A percentile compares a stretch with the other conserved stretches of the same genome.
Evolutionary conservation across 2,888 invertebrate genomes (phyloP).

Genomic region (Campopleginae sp.): DNA sequence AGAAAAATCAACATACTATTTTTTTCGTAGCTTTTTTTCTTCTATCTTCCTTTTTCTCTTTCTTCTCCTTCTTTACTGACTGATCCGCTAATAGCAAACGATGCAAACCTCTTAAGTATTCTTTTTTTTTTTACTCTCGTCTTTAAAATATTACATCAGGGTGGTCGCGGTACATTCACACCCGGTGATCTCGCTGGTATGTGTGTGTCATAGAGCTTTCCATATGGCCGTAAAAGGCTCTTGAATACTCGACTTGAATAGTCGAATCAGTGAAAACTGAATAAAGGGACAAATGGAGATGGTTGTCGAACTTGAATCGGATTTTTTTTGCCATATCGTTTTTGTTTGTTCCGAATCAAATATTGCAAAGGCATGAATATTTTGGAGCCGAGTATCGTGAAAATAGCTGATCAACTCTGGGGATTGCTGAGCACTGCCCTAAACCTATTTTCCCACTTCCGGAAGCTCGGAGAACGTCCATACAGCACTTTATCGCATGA

Average conservation of each 20-base stretch:
- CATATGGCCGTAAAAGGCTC: slow-evolving; percentile 52
- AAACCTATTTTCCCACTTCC: background rate
- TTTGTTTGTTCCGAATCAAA: background rate
- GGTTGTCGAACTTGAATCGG: background rate
- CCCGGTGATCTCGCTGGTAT: slow-evolving; percentile 12
- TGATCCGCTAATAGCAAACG: slow-evolving; percentile 29
- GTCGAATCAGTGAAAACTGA: background rate
- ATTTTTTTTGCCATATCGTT: background rate
- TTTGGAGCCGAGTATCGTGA: background rate
- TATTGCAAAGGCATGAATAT: background rate
- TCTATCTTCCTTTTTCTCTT: background rate
- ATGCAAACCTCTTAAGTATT: slow-evolving; percentile 15
- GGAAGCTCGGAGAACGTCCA: slow-evolving; percentile 6
- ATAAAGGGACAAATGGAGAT: background rate
- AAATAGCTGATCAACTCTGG: background rate
- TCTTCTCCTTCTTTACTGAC: slow-evolving; percentile 2
- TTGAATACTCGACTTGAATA: slow-evolving; percentile 29
- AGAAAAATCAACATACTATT: background rate
- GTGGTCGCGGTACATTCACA: slow-evolving; percentile 48
- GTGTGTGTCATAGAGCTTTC: slow-evolving; percentile 10
- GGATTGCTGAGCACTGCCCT: background rate
- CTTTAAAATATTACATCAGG: slow-evolving; percentile 26
- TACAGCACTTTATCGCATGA: slow-evolving; percentile 33
- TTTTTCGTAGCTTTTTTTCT: background rate
- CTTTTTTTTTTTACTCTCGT: slow-evolving; percentile 26